Base-by-base conservation (phyloP, 2,888 invertebrate genomes). In the Gandaritis pyraliata region DNA sequence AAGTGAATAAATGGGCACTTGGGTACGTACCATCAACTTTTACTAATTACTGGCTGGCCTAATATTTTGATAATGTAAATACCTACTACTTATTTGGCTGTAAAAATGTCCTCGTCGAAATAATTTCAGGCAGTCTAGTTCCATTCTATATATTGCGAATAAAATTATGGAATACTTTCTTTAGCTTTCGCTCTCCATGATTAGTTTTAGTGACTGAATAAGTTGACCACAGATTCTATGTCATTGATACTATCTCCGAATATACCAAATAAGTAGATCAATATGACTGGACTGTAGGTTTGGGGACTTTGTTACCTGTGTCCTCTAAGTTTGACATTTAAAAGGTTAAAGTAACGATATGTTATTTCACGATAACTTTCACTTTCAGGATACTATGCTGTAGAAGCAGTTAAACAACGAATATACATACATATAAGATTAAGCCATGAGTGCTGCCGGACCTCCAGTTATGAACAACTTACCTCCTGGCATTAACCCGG, bases 401-500 rank as follows among this genome's bases (percentile, higher is more conserved):
- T 58, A 59, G 57, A 66, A 61, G 69, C 52, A 68, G 64, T 50
- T 53, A 61, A 47, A 58, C 63, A 58, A 62, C 46, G 63, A 63
- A 53, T 51, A 48, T 61, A 39, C 36, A 7, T 33, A 52, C 53
- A 48, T 43, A 30, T 56, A 38, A 46, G 36, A 41, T 49, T 45
- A 16, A 69, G 61, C 52, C 18, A 91, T 90, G 90, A 90, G 88
- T 80, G 83, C 81, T 23, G 87, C 83, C 61, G 88, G 83, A 46
- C 85, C 84, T 64, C 88, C 84, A 69, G 70, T 74, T 11, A 83
- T 86, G 78, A 90, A 92, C 67, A 90, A 92, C 69, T 72, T 91
- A 53, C 92, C 93, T 38, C 85, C 88, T 48, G 93, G 92, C 57
- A 89, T 92, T 0, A 93, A 93, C 73, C 87, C 88, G 64, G 93